Evolutionary conservation across 2,113 vertebrate species (phyloP), one percentile per base, ranked within the genome.

Genomic region (Pavo muticus): DNA sequence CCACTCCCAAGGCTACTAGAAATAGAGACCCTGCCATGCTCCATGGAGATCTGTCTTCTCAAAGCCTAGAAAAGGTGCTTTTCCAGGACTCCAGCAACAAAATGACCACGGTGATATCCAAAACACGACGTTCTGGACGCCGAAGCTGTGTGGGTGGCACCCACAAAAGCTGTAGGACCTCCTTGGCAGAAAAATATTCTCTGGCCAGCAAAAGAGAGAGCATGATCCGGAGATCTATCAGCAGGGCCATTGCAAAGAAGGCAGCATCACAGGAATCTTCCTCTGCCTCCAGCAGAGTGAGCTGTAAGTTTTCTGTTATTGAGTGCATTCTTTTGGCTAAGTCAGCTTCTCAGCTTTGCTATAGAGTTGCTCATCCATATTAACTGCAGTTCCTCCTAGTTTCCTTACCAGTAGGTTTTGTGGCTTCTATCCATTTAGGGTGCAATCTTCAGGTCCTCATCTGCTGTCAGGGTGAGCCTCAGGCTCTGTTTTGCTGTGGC

Each of bases 231-330:
- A 98, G 98, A 70, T 98, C 99, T 4, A 83, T 98, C 42, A 94
- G 97, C 5, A 98, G 97, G 27, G 97, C 98, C 2, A 45, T 96
- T 79, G 91, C 98, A 1, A 98, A 97, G 96, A 98, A 97, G 95
- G 98, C 97, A n/a, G 95, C 96, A 0, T 81, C 86, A 0, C 50
- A 7, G 10, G 97, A 97, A 14, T 98, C 96, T 6, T 96, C 91
- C 61, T 97, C 97, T 0, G 95, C 97, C 47, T 98, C 98, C 21
- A 98, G 97, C 97, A 98, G 97, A 90, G 97, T 95, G 42, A 95
- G 97, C 93, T 98, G 98, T 97, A 97, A 99, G 99, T 97, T 77
- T 27, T 14, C 16, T 2, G 45, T 14, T 37, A 8, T 5, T 2
- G 1, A 27, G 54, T 17, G 8, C 4, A 0, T 45, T 60, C 3